These are phyloP conservation scores for Panthera leo DNA, from an alignment of 2,113 vertebrate genomes.

Conservation along the genomic window DNA sequence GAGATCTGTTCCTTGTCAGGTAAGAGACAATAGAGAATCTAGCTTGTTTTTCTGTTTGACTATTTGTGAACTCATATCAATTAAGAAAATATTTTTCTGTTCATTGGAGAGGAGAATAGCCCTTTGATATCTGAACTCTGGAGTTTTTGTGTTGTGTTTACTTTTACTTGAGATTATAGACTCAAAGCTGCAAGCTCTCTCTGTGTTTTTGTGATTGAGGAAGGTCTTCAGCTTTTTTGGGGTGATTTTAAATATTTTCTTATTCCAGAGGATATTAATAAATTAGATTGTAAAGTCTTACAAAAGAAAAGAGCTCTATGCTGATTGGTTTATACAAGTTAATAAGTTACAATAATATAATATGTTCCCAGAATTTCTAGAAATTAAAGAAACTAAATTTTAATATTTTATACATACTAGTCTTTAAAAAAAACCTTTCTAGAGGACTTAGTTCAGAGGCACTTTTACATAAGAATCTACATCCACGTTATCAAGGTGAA, in stretches of 20 bases:
- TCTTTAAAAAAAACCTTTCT: background rate
- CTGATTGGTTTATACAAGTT: background rate
- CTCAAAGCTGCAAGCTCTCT: background rate
- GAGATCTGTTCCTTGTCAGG: background rate
- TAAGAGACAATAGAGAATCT: background rate
- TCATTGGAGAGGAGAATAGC: background rate
- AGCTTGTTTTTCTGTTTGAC: background rate
- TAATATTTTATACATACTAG: background rate
- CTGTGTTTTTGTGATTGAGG: background rate
- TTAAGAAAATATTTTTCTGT: constrained; percentile 35
- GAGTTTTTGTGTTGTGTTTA: background rate
- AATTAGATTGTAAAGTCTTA: constrained; percentile 1
- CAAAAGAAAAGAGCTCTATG: constrained; percentile 2
- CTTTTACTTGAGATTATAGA: background rate
- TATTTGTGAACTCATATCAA: background rate
- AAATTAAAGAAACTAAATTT: constrained; percentile 18
- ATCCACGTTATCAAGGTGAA: constrained; percentile 7
- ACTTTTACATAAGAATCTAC: constrained; percentile 27
- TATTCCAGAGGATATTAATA: background rate
- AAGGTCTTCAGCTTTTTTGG: background rate
- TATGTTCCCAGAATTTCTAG: background rate
- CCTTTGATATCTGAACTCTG: background rate
- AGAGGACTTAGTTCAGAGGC: background rate
- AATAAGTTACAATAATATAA: background rate
- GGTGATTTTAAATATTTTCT: constrained; percentile 32